Evolutionary conservation across 2,113 vertebrate species (phyloP), one percentile per base, ranked within the genome.

Genomic region (Pampusana beccarii): DNA sequence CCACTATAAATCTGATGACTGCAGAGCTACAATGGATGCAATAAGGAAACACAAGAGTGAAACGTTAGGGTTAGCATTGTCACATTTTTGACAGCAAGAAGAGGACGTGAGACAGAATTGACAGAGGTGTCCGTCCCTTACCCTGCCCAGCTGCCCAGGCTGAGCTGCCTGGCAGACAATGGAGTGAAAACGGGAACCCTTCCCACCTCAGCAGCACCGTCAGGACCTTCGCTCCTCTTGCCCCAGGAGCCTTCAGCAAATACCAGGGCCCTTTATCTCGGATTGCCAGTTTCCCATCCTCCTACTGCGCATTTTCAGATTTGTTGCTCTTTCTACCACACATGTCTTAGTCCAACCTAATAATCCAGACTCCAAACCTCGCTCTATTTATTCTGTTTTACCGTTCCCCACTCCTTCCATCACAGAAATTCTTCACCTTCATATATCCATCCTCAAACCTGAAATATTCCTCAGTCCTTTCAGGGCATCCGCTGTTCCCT

Each of bases 251-350:
- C 16, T 83, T 13, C 26, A 82, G 42, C 29, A 62, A 86, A 58
- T 40, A 62, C n/a, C 60, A 53, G 13, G 20, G 28, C 24, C 13
- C 18, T 53, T 56, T 61, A 24, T n/a, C 46, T 73, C 54, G 53
- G 9, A 69, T 65, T 64, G 69, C 50, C 50, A 74, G 21, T 36
- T 88, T 88, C 56, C 58, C 53, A 46, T 81, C 34, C 34, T 61
- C 34, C 14, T 53, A 62, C 29, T 42, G 50, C 29, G 58, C 20
- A 36, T 75, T 64, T 69, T 58, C n/a, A 36, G 5, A 53, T 62
- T 12, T 3, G 1, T 48, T 61, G 9, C 9, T 44, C 20, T 60
- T 89, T 70, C 26, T 38, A 38, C 16, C 11, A 28, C 6, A 0
- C 50, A 36, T 56, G 8, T 71, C 42, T 46, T 34, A 78, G 65